Evolutionary conservation across 2,888 invertebrate species (phyloP), one percentile per base, ranked within the genome.

Genomic region (Antitype chi): DNA sequence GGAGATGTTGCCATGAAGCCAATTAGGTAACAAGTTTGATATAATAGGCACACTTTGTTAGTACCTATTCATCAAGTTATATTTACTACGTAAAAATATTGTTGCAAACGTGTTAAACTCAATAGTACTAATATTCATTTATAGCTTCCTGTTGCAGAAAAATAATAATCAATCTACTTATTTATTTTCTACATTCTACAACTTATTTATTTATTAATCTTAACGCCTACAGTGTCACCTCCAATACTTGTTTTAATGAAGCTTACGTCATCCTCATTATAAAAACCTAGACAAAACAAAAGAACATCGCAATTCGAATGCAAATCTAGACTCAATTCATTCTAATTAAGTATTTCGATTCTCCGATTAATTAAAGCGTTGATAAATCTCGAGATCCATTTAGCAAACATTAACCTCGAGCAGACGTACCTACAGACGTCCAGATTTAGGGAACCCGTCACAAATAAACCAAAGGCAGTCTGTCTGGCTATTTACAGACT

Each of bases 401-500:
- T 81, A 85, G 76, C 68, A 82, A 79, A 52, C 86, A 70, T 86
- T 81, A 82, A 85, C 79, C 82, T 86, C 86, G 55, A 13, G 23
- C 64, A 81, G 79, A 84, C 82, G 74, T 47, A 74, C n/a, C n/a
- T n/a, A 4, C 80, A 68, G 77, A 82, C 77, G 74, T 64, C 78
- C 87, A 74, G 74, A 87, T 76, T 87, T 84, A 87, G 85, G 85
- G 59, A 87, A 85, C 62, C 55, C 78, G 70, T 78, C 63, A 80
- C 76, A 81, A 86, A 86, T 80, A 81, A 86, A 84, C 38, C 43
- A 77, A 57, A 62, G 47, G 57, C 72, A 25, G 70, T 74, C 77
- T 80, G 88, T 85, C 87, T 87, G 87, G 82, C 77, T 88, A 88
- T 85, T 85, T 84, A 55, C 59, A 71, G 80, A 76, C 60, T 60